These are phyloP conservation scores for Tretioscincus oriximinensis DNA, from an alignment of 2,113 vertebrate species.

Conservation along the genomic window DNA sequence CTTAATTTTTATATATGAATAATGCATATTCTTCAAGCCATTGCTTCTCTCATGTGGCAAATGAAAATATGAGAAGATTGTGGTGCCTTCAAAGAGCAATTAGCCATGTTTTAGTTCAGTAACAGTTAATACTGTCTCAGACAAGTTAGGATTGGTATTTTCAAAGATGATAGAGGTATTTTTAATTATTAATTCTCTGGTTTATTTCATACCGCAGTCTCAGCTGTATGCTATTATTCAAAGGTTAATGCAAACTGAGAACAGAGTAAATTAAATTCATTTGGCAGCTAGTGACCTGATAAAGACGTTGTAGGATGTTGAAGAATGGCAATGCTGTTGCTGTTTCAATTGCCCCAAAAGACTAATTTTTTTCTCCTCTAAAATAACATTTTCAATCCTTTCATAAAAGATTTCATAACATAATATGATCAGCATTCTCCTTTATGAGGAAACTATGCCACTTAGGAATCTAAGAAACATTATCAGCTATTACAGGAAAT, in stretches of 20 bases:
- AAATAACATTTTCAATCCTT: slow-evolving; percentile 43
- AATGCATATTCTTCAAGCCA: slow-evolving; percentile 26
- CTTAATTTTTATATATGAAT: slow-evolving; percentile 53
- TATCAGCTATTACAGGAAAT: slow-evolving; percentile 61
- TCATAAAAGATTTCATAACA: slow-evolving; percentile 40
- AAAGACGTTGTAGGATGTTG: slow-evolving; percentile 44
- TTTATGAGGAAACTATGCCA: slow-evolving; percentile 50
- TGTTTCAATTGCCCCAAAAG: slow-evolving; percentile 43
- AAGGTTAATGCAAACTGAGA: slow-evolving; percentile 77
- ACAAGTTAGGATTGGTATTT: slow-evolving; percentile 65
- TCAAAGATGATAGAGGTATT: slow-evolving; percentile 69
- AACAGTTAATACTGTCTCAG: slow-evolving; percentile 68
- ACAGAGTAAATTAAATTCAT: slow-evolving; percentile 73
- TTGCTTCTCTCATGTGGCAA: slow-evolving; percentile 50
- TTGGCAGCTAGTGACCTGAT: slow-evolving; percentile 54
- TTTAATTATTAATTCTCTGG: slow-evolving; percentile 78
- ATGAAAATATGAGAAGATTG: slow-evolving; percentile 37
- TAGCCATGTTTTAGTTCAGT: slow-evolving; percentile 69
- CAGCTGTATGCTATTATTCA: slow-evolving; percentile 78
- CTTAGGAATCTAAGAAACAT: slow-evolving; percentile 49
- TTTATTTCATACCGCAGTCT: slow-evolving; percentile 76
- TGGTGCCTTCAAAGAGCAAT: slow-evolving; percentile 66
- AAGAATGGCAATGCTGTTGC: slow-evolving; percentile 37
- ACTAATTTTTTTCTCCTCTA: slow-evolving; percentile 48
- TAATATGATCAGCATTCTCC: slow-evolving; percentile 45